Conservation (phyloP, 2,113 vertebrate genomes). For the Ibidorhyncha struthersii region DNA sequence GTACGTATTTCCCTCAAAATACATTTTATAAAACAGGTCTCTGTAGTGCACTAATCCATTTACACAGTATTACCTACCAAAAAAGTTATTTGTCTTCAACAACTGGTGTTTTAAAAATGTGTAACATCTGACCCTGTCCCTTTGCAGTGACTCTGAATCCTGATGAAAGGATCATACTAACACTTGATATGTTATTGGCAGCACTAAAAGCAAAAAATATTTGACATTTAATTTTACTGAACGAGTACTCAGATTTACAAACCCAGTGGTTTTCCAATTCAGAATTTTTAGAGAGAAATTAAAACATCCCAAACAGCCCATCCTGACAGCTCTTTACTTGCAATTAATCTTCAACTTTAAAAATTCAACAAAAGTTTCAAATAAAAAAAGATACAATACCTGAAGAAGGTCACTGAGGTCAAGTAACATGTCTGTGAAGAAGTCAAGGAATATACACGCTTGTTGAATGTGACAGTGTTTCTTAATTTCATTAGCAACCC, state of each 20-base stretch:
- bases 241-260: background rate
- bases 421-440: conserved; percentile 91
- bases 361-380: background rate
- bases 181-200: background rate
- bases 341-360: background rate
- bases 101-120: background rate
- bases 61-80: background rate
- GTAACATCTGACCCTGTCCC: background rate
- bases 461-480: background rate
- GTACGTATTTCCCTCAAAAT: background rate
- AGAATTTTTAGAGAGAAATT: background rate
- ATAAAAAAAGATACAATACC: conserved; percentile 73
- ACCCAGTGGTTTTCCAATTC: background rate
- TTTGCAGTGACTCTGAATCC: background rate
- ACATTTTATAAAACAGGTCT: background rate
- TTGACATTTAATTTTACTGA: background rate
- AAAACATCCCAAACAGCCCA: background rate
- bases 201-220: background rate
- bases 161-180: background rate
- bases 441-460: conserved; percentile 71
- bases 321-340: background rate
- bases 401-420: conserved; percentile 96
- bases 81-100: background rate
- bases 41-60: background rate
- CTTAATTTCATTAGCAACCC: background rate